phyloP scores from a whole-genome alignment of 2,797 vertebrate genomes.

The Ibycter americanus region DNA sequence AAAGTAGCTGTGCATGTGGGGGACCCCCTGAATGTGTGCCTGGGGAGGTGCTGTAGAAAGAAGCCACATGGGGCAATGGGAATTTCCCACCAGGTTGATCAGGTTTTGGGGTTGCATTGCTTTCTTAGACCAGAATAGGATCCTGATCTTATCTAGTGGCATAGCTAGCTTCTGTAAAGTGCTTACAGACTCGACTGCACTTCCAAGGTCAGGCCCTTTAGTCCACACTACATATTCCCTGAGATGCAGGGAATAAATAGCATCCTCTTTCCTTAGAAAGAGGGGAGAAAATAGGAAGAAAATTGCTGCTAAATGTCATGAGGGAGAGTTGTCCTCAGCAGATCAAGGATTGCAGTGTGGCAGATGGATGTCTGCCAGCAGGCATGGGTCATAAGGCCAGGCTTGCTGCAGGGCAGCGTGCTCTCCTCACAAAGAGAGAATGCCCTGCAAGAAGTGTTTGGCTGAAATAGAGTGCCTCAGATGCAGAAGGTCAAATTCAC shows the following conservation, averaged over 20 bases:
- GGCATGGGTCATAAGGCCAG: not conserved
- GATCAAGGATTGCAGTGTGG: not conserved
- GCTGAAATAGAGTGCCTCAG: not conserved
- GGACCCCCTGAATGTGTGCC: not conserved
- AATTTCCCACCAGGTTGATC: not conserved
- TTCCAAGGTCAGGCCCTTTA: not conserved
- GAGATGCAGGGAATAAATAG: not conserved
- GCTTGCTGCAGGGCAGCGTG: not conserved
- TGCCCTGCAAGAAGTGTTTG: not conserved
- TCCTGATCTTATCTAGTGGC: not conserved
- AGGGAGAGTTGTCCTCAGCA: not conserved
- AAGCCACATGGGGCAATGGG: not conserved
- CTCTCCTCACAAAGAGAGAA: not conserved
- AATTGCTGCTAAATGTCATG: not conserved
- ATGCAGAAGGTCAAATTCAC: not conserved
- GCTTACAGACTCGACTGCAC: not conserved
- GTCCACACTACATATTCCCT: not conserved
- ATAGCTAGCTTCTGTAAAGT: not conserved
- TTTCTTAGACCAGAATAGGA: not conserved
- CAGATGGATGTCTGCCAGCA: not conserved
- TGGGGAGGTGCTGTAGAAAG: not conserved
- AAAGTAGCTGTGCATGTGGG: not conserved
- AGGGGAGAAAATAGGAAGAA: not conserved
- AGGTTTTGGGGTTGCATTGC: not conserved
- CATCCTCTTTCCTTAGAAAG: not conserved